Evolutionary conservation across 1,140 invertebrate species (phyloP), one percentile per base, ranked within the genome.

Genomic region (Penaeus indicus): DNA sequence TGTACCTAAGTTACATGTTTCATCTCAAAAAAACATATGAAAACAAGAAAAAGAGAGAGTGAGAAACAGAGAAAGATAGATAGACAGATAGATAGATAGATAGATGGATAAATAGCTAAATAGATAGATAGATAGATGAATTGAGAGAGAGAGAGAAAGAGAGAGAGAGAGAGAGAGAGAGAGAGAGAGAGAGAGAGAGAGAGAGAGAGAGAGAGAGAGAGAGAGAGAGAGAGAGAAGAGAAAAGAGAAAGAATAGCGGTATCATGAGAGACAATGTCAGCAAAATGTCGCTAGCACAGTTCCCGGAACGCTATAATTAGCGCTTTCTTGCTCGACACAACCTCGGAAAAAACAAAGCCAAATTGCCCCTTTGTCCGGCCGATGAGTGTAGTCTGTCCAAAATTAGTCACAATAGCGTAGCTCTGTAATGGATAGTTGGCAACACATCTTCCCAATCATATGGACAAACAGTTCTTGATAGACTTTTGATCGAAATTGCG

Each of bases 401-500:
- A 83, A 83, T 83, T 83, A 64, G 25, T 22, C 80, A 67, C 62
- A 83, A 64, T 64, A 62, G 80, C 60, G n/a, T 60, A 25, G 25
- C 38, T 18, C 22, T 83, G 22, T 32, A 21, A 63, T 54, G 47
- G 47, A 54, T 54, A 54, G 47, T 54, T 54, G 47, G 38, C 77
- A 27, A 79, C 21, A 25, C 61, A n/a, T 27, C 54, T 60, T 61
- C 25, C 22, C 79, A 81, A 81, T 82, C 63, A 69, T 82, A 87
- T 82, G 79, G 63, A 67, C 61, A 87, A 81, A 87, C 72, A 82
- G 78, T 42, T 62, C 78, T n/a, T 79, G 79, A 81, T 87, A 69
- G 19, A 72, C 47, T 69, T 63, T 69, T 87, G 78, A 81, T 54
- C 47, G 47, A 54, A 54, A 54, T 54, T 54, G 13, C 47, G 47